Conservation (phyloP, 2,113 vertebrate species). For the Ptilonorhynchus violaceus region DNA sequence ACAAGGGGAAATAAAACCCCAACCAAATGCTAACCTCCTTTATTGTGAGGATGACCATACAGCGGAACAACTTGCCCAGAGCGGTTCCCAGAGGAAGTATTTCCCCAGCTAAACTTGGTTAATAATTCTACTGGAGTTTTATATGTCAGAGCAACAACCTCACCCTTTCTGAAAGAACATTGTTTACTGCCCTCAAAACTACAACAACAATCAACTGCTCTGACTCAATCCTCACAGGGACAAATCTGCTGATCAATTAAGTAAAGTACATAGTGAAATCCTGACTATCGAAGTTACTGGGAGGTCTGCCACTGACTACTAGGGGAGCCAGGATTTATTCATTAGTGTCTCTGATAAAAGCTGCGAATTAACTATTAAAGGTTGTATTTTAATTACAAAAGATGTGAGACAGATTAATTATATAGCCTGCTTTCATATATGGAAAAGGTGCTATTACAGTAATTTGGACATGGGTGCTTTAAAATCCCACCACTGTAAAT, state of each 20-base stretch:
- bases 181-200: conserved; percentile 6
- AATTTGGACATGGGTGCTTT: not conserved
- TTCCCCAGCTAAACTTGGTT: not conserved
- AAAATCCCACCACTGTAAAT: not conserved
- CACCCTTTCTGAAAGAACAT: not conserved
- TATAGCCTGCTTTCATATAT: not conserved
- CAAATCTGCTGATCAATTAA: conserved; percentile 1
- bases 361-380: not conserved
- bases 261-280: conserved; percentile 22
- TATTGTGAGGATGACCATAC: not conserved
- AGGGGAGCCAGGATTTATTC: not conserved
- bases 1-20: not conserved
- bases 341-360: not conserved
- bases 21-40: not conserved
- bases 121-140: conserved; percentile 30
- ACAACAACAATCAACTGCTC: not conserved
- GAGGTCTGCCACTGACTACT: not conserved
- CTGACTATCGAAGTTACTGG: not conserved
- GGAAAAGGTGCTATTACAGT: not conserved
- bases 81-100: not conserved
- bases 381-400: not conserved
- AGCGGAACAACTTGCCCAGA: not conserved
- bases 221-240: conserved; percentile 26
- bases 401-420: not conserved
- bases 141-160: not conserved